phyloP scores from a whole-genome alignment of 2,888 invertebrate species.

The Hyppa rectilinea region DNA sequence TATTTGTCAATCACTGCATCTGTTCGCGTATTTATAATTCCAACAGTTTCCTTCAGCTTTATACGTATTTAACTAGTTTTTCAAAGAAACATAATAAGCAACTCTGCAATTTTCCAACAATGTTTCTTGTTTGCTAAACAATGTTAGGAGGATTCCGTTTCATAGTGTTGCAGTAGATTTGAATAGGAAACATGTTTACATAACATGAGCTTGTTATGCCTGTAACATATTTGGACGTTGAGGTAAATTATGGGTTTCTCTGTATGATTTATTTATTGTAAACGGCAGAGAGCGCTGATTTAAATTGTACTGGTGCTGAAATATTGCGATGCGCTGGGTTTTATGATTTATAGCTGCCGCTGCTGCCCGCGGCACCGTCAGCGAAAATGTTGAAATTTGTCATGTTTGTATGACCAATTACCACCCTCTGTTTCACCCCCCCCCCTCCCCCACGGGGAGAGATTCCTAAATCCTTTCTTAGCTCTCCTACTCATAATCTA shows the following conservation, averaged over 20 bases:
- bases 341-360: too few species aligned
- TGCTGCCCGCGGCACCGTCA: too few species aligned
- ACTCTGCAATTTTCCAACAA: conserved; percentile 21
- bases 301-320: neutral
- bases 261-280: conserved; percentile 31
- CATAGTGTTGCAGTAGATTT: conserved; percentile 38
- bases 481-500: too few species aligned
- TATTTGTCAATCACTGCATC: conserved; percentile 11
- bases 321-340: neutral
- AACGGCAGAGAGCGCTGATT: neutral
- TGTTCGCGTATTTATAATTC: conserved; percentile 21
- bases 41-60: conserved; percentile 38
- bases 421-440: too few species aligned
- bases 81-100: conserved; percentile 27
- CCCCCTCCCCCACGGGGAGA: too few species aligned
- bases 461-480: too few species aligned
- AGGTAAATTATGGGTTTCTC: conserved; percentile 28
- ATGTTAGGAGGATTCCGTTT: conserved; percentile 22
- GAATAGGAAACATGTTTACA: conserved; percentile 50
- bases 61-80: conserved; percentile 43
- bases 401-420: too few species aligned
- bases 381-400: too few species aligned
- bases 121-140: conserved; percentile 39
- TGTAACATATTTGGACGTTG: conserved; percentile 47
- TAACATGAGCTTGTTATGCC: conserved; percentile 39